Evolutionary conservation across 2,797 vertebrate species (phyloP), one percentile per base, ranked within the genome.

Genomic region (Mallotus villosus): DNA sequence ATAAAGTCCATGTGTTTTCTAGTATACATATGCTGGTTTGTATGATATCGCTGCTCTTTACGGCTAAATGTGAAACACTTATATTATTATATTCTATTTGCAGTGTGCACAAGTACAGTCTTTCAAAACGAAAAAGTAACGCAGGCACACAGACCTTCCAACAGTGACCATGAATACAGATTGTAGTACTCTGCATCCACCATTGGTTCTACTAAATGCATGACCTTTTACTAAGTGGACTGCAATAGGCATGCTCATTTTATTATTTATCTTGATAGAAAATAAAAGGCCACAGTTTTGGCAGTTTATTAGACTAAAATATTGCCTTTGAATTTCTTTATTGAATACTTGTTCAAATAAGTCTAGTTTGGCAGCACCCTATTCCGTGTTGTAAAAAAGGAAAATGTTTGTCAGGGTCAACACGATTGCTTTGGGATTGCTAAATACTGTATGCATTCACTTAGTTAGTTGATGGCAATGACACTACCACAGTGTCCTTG

Each of bases 31-130:
- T 16, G 17, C 2, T 17, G 19, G 27, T 63, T 19, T 32, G 14
- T 6, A 8, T n/a, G 32, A 63, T 3, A 34, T 3, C 25, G 8
- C 32, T 77, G 63, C 71, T 79, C 79, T 82, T 84, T 80, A 84
- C 81, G 57, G 55, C 37, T 78, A 41, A 80, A 74, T 62, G 53
- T 8, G 57, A 67, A 57, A 34, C 2, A 14, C 62, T 29, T 62
- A 11, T 7, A 37, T n/a, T n/a, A n/a, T n/a, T n/a, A n/a, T n/a
- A n/a, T n/a, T n/a, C n/a, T 37, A 37, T 37, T 37, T 37, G 34
- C 34, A 34, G 34, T 34, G 34, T 6, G 34, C 34, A 34, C 34
- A 11, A 37, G 7, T 37, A 37, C 6, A 51, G 16, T 51, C 49
- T 51, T 16, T 19, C 17, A 14, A 51, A 51, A 51, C 14, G 14